Conservation (phyloP, 2,113 vertebrate species). For the Tenrec ecaudatus region DNA sequence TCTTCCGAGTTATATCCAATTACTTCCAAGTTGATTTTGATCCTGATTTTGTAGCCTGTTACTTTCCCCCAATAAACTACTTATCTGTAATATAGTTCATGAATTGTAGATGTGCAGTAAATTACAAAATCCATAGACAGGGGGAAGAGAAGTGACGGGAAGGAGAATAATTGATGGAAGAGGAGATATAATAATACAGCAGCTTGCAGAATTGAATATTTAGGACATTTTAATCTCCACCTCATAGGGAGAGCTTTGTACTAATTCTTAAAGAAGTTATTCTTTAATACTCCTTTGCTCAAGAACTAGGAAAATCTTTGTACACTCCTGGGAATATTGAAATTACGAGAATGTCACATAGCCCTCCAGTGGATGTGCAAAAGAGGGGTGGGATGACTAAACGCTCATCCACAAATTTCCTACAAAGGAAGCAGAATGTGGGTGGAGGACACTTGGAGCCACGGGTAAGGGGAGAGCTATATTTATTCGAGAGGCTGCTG, state of each 20-base stretch:
- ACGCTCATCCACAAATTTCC: neutral
- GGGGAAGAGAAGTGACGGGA: neutral
- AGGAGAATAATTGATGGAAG: neutral
- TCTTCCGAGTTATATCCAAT: neutral
- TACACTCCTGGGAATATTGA: neutral
- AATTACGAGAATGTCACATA: constrained; percentile 32
- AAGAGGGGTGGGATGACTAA: constrained; percentile 8
- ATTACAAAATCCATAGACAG: neutral
- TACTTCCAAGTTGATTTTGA: neutral
- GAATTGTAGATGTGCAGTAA: neutral
- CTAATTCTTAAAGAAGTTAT: neutral
- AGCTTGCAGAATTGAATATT: neutral
- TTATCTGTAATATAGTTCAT: neutral
- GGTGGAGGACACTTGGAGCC: neutral
- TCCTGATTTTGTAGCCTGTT: neutral
- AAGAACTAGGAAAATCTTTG: neutral
- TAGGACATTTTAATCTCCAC: neutral
- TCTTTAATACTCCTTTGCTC: neutral
- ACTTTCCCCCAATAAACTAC: neutral
- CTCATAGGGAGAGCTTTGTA: neutral
- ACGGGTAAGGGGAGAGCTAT: neutral
- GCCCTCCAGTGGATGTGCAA: neutral
- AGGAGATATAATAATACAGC: neutral
- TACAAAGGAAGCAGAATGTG: neutral
- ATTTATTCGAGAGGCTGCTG: neutral